These are phyloP conservation scores for Machimus rusticus DNA, from an alignment of 2,888 invertebrate genomes.

Conservation along the genomic window DNA sequence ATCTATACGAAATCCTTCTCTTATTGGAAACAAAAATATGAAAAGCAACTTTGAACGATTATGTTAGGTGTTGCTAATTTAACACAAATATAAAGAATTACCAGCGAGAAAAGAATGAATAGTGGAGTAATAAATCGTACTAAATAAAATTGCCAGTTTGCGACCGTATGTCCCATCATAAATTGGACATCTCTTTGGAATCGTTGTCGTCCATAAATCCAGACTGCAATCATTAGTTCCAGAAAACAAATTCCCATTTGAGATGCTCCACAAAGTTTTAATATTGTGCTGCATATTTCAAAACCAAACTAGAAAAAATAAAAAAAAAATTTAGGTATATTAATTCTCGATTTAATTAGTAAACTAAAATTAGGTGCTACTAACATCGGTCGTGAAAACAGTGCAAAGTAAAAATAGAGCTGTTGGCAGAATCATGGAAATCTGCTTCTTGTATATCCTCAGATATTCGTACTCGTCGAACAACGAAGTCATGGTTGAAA, in stretches of 20 bases:
- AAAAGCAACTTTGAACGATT: background rate
- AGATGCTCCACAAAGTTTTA: conserved; percentile 69
- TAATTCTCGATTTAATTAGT: too few species aligned
- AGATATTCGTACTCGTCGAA: conserved; percentile 58
- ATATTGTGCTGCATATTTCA: background rate
- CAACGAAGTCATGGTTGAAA: conserved; percentile 53
- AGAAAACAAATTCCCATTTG: conserved; percentile 75
- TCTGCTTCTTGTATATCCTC: conserved; percentile 51
- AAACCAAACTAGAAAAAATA: conserved; percentile 6
- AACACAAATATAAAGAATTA: conserved; percentile 39
- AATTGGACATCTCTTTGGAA: conserved; percentile 74
- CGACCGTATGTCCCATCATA: conserved; percentile 70
- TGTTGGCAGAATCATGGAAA: conserved; percentile 51
- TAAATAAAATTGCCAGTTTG: conserved; percentile 60
- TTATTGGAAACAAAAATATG: background rate
- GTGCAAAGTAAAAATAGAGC: conserved; percentile 51
- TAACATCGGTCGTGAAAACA: conserved; percentile 59
- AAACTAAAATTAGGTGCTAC: conserved; percentile 46
- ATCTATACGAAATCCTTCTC: background rate
- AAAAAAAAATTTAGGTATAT: background rate
- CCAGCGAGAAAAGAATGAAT: conserved; percentile 51
- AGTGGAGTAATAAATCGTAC: conserved; percentile 58
- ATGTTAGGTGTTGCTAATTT: background rate
- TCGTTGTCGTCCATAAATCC: conserved; percentile 78
- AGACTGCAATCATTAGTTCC: conserved; percentile 82